Conservation (phyloP, 2,888 invertebrate genomes). For the Ophion costatus region DNA sequence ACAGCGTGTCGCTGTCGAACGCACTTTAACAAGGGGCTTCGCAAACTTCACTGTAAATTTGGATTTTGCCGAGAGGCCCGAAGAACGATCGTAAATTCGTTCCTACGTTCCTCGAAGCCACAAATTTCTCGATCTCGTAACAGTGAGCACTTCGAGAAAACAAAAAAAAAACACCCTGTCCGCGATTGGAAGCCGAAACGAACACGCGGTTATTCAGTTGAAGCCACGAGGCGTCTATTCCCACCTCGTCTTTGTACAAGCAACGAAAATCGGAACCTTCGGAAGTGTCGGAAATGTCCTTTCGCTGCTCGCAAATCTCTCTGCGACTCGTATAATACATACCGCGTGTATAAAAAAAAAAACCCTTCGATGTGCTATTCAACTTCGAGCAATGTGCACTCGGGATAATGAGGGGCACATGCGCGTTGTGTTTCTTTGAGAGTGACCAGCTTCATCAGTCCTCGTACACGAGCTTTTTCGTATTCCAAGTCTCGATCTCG, state of each 20-base stretch:
- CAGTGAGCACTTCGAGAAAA: too few species aligned
- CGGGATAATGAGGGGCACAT: not conserved
- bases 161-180: too few species aligned
- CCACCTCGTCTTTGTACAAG: too few species aligned
- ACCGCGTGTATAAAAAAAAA: slow-evolving; percentile 46
- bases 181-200: not conserved
- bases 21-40: too few species aligned
- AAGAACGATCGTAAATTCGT: too few species aligned
- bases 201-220: slow-evolving; percentile 7
- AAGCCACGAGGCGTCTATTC: not conserved
- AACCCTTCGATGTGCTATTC: not conserved
- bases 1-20: not conserved
- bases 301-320: slow-evolving; percentile 29
- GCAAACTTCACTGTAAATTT: too few species aligned
- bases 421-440: not conserved
- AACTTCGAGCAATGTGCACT: slow-evolving; percentile 1
- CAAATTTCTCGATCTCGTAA: too few species aligned
- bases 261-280: not conserved
- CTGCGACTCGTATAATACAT: slow-evolving; percentile 37
- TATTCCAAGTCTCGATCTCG: slow-evolving; percentile 35
- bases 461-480: slow-evolving; percentile 39
- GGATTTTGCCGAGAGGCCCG: too few species aligned
- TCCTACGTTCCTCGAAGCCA: too few species aligned
- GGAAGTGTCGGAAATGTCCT: too few species aligned
- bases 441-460: slow-evolving; percentile 24